phyloP scores from a whole-genome alignment of 2,888 invertebrate species.

The Petrolisthes cinctipes region DNA sequence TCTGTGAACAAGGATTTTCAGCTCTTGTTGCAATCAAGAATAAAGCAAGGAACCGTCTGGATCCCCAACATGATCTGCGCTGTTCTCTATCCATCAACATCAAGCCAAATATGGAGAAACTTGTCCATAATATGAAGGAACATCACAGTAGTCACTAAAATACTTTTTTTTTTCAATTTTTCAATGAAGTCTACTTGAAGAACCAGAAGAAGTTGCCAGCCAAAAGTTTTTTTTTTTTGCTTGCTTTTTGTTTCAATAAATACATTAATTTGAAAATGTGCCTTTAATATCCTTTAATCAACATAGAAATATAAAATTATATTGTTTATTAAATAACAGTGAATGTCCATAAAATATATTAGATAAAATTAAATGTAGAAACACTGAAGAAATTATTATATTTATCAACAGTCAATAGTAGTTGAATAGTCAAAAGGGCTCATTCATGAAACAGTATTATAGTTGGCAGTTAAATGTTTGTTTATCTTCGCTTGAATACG shows the following conservation, averaged over 20 bases:
- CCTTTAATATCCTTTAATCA: background rate
- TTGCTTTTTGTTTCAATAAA: too few species aligned
- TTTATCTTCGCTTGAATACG: too few species aligned
- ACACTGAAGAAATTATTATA: background rate
- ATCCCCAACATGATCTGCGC: conserved; percentile 33
- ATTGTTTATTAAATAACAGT: background rate
- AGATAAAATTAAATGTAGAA: background rate
- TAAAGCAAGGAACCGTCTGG: conserved; percentile 27
- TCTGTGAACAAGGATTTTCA: conserved; percentile 42
- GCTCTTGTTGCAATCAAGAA: conserved; percentile 26
- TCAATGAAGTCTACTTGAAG: background rate
- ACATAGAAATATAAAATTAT: background rate
- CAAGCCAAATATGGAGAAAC: conserved; percentile 22
- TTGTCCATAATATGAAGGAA: conserved; percentile 20
- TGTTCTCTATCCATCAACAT: conserved; percentile 28
- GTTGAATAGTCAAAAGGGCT: too few species aligned
- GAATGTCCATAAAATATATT: background rate
- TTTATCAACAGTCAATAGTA: too few species aligned
- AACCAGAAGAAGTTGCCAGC: background rate
- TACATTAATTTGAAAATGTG: too few species aligned
- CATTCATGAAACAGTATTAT: too few species aligned
- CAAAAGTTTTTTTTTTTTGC: background rate
- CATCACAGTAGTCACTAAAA: conserved; percentile 24
- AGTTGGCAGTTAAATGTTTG: too few species aligned
- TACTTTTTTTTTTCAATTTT: background rate